Conservation (phyloP, 2,797 vertebrate species). For the Lycodopsis pacificus region DNA sequence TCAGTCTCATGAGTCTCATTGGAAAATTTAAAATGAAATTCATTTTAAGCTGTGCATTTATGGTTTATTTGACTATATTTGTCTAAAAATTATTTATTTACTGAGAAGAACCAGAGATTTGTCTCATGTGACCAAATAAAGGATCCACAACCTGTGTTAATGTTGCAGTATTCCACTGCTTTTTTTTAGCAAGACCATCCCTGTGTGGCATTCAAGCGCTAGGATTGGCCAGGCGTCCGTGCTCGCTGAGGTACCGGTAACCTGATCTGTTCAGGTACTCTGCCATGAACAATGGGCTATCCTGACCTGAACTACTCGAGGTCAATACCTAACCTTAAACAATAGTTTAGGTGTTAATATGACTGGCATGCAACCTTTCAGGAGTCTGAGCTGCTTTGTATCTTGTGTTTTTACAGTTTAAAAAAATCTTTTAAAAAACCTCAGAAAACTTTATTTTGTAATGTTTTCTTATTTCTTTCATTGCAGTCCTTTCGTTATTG, state of each 20-base stretch:
- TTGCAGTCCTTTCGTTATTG: background rate
- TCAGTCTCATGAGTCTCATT: background rate
- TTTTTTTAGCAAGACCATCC: background rate
- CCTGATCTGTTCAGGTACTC: background rate
- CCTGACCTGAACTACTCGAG: background rate
- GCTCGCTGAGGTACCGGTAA: background rate
- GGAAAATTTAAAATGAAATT: background rate
- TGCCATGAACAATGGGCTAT: background rate
- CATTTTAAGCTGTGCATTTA: background rate
- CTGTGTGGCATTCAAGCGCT: background rate
- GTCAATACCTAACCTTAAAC: background rate
- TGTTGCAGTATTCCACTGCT: background rate
- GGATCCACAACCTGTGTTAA: background rate
- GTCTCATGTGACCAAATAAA: background rate
- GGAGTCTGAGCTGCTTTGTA: background rate
- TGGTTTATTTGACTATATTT: background rate
- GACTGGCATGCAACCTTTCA: background rate
- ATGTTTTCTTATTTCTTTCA: background rate
- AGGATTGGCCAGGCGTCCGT: background rate
- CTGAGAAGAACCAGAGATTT: background rate
- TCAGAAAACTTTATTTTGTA: background rate
- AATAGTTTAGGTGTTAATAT: background rate
- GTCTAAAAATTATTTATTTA: slow-evolving; percentile 3
- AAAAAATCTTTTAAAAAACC: background rate
- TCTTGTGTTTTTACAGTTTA: background rate